Conservation (phyloP, 2,888 invertebrate species). For the Plemyria rubiginata region DNA sequence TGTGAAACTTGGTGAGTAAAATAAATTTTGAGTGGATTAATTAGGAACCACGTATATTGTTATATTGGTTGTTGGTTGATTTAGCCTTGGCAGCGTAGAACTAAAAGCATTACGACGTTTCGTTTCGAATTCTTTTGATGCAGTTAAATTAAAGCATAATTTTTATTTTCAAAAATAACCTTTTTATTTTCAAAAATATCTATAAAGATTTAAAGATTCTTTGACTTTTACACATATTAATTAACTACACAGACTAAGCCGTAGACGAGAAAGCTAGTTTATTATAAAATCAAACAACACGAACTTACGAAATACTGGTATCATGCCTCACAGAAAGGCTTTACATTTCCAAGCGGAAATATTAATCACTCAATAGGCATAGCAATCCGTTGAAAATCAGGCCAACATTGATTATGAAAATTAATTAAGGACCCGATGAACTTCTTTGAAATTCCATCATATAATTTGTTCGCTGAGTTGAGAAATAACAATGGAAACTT, state of each 20-base stretch:
- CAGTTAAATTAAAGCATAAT: too few relatives aligned
- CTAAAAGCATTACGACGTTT: too few relatives aligned
- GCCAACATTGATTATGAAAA: constrained; percentile 35
- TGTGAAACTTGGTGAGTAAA: not conserved
- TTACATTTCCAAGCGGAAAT: constrained; percentile 26
- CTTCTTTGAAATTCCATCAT: constrained; percentile 30
- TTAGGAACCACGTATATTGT: too few relatives aligned
- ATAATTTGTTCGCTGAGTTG: constrained; percentile 22
- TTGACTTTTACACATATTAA: too few relatives aligned
- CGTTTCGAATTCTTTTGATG: too few relatives aligned
- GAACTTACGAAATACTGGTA: constrained; percentile 9
- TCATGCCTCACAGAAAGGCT: constrained; percentile 18
- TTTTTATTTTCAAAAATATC: too few relatives aligned
- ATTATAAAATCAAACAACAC: constrained; percentile 22
- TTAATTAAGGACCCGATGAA: constrained; percentile 32
- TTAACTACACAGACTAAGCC: too few relatives aligned
- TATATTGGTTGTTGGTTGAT: too few relatives aligned
- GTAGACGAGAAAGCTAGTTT: constrained; percentile 1
- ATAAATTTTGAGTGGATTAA: too few relatives aligned
- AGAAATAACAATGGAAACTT: constrained; percentile 32
- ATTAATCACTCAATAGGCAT: constrained; percentile 31
- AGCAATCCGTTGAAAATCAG: constrained; percentile 30
- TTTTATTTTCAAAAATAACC: too few relatives aligned
- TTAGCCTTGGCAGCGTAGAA: too few relatives aligned
- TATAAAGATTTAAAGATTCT: too few relatives aligned